phyloP scores from a whole-genome alignment of 2,797 vertebrate species.

The Champsocephalus esox region DNA sequence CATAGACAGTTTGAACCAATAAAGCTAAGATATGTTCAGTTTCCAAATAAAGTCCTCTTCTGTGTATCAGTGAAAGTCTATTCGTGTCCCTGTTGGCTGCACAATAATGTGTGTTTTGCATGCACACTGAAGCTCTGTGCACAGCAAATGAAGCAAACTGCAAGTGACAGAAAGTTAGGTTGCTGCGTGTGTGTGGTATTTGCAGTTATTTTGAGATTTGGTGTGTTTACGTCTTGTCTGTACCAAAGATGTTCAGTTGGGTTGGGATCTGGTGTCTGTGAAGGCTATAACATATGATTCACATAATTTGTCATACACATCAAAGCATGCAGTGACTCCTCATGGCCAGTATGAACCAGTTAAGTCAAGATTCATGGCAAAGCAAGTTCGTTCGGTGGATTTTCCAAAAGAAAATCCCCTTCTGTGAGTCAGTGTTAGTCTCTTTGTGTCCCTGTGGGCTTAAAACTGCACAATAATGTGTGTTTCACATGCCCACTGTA shows the following conservation, averaged over 20 bases:
- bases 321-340: not conserved
- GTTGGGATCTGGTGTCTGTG: not conserved
- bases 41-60: no score
- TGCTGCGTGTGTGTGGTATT: no score
- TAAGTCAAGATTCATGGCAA: not conserved
- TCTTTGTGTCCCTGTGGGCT: not conserved
- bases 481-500: not conserved
- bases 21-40: no score
- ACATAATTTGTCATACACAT: not conserved
- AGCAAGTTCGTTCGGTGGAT: not conserved
- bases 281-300: not conserved
- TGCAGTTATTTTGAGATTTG: no score
- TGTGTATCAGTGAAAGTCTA: no score
- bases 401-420: not conserved
- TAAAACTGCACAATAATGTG: not conserved
- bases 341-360: no score
- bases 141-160: no score
- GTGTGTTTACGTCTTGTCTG: constrained; percentile 11
- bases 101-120: no score
- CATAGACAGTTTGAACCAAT: no score
- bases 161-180: no score
- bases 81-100: no score
- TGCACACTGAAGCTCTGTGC: no score
- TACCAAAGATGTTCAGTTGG: not conserved
- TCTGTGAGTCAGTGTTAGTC: not conserved